phyloP scores from a whole-genome alignment of 2,113 vertebrate species.

The Mohoua ochrocephala region DNA sequence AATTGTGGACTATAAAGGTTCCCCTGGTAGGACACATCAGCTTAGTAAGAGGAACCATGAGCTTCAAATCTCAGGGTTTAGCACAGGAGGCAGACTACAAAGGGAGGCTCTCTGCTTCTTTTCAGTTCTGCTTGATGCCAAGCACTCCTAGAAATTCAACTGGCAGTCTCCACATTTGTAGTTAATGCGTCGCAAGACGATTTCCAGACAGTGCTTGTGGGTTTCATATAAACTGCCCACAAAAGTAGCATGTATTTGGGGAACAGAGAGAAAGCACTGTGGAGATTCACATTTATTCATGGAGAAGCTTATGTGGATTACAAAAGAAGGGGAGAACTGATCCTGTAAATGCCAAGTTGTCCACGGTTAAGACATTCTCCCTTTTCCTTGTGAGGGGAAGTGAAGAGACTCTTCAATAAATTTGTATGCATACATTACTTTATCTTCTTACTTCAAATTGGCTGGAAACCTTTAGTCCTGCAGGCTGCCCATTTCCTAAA shows the following conservation, averaged over 20 bases:
- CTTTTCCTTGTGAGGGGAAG: background rate
- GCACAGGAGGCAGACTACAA: background rate
- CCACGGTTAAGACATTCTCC: background rate
- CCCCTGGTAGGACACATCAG: background rate
- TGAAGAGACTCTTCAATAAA: background rate
- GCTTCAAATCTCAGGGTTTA: background rate
- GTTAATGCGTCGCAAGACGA: background rate
- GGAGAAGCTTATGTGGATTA: background rate
- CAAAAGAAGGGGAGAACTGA: background rate
- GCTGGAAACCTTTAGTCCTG: background rate
- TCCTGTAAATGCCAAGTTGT: background rate
- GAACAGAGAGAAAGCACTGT: background rate
- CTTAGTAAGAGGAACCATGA: background rate
- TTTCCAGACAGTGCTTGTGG: background rate
- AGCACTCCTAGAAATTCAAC: background rate
- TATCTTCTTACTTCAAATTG: background rate
- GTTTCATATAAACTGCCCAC: background rate
- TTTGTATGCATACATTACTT: background rate
- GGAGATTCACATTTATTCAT: background rate
- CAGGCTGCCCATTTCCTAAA: background rate
- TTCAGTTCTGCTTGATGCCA: background rate
- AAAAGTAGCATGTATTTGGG: background rate
- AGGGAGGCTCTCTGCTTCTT: background rate
- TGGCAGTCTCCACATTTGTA: background rate
- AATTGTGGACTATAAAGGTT: background rate